phyloP scores from a whole-genome alignment of 2,888 invertebrate species.

The Aspidiotus rigidus region DNA sequence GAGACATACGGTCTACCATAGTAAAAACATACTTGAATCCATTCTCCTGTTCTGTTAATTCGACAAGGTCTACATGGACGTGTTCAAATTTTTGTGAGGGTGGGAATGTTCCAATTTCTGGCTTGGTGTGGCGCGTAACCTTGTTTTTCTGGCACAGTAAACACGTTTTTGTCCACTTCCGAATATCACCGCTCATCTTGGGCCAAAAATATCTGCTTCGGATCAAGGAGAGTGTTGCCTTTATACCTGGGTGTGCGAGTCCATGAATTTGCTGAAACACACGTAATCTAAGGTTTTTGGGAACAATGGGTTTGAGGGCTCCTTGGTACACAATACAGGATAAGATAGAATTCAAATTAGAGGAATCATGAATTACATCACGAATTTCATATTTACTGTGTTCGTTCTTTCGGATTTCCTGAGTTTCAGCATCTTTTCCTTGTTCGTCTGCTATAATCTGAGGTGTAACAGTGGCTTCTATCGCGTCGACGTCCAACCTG shows the following conservation, averaged over 20 bases:
- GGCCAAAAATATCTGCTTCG: conserved; percentile 38
- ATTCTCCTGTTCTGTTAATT: conserved; percentile 41
- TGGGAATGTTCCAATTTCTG: conserved; percentile 32
- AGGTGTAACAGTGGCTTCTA: no score
- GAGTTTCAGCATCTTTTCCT: neutral
- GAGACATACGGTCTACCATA: conserved; percentile 40
- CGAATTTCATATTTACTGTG: neutral
- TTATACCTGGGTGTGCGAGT: conserved; percentile 37
- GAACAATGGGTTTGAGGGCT: neutral
- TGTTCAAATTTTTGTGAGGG: conserved; percentile 40
- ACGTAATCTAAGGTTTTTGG: neutral
- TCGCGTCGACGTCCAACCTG: neutral
- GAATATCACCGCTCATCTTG: conserved; percentile 36
- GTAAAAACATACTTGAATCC: conserved; percentile 40
- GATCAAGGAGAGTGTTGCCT: conserved; percentile 33
- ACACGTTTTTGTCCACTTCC: conserved; percentile 39
- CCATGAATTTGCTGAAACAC: conserved; percentile 33
- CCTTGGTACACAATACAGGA: no score
- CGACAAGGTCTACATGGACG: conserved; percentile 44
- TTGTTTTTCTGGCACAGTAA: conserved; percentile 41
- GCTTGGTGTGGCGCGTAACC: conserved; percentile 38
- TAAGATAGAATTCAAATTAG: no score
- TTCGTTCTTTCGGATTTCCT: neutral
- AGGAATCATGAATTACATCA: no score
- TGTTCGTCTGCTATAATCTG: no score